Base-by-base conservation (phyloP, 1,140 invertebrate genomes). In the Sycophaga agraensis region DNA sequence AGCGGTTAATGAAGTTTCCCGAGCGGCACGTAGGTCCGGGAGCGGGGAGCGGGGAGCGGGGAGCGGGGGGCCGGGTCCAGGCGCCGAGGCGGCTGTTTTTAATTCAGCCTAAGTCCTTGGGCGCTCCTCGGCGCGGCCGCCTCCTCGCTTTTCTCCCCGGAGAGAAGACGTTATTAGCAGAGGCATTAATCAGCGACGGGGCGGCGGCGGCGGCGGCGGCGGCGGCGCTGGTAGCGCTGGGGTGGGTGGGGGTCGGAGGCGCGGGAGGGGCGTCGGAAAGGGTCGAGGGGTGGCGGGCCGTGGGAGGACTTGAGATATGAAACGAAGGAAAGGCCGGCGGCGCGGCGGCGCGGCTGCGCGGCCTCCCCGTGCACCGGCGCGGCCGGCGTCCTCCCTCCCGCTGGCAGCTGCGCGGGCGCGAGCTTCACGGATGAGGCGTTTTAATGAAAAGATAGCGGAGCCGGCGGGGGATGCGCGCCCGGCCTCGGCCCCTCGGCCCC, bases 91-190 rank as follows among this genome's bases (percentile, higher is more conserved):
- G n/a, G n/a, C n/a, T n/a, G 76, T 76, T 77, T 80, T 80, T 78
- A 80, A 80, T 80, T 80, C 73, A 72, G 76, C 76, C 78, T 77
- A 79, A 76, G 76, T 78, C 72, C 66, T 11, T 67, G 64, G 43
- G 45, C 11, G 50, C 26, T 63, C 60, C 60, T 58, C 46, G 54
- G 51, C 56, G 40, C 59, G 62, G 48, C 17, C 31, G n/a, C 54
- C n/a, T n/a, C n/a, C n/a, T n/a, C n/a, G 55, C 64, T 65, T 70
- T 66, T 66, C 66, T 68, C 70, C 67, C 59, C 60, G 63, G 77
- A 70, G 76, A 75, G 70, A 76, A 75, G 74, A 78, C 72, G 76
- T 80, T 80, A 80, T 80, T 79, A 80, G 76, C 73, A 70, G 73
- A 71, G 75, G 73, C 76, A 80, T 79, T 79, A 78, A 80, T 79